phyloP scores from a whole-genome alignment of 2,797 vertebrate genomes.

The Pipistrellus kuhlii region DNA sequence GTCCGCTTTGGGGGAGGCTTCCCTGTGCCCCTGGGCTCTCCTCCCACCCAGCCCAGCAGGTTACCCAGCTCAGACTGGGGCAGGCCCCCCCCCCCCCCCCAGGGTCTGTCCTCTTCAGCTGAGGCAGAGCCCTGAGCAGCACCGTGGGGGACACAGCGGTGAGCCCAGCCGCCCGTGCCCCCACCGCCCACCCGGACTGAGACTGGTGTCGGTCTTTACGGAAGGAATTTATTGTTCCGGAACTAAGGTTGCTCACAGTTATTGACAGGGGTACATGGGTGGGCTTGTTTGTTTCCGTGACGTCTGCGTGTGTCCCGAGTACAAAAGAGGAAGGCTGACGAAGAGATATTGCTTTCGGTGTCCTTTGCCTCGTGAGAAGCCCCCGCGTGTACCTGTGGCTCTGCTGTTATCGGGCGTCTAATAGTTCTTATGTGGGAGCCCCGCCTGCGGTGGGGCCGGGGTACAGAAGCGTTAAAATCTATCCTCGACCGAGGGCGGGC shows the following conservation, averaged over 20 bases:
- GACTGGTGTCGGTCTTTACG: conserved; percentile 87
- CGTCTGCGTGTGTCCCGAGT: conserved; percentile 89
- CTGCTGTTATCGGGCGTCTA: conserved; percentile 83
- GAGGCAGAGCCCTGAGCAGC: background rate
- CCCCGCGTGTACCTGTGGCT: conserved; percentile 86
- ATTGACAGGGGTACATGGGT: conserved; percentile 94
- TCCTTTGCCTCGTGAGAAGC: conserved; percentile 91
- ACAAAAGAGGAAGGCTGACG: conserved; percentile 94
- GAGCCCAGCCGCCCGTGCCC: background rate
- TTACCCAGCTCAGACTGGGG: background rate
- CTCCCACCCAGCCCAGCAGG: background rate
- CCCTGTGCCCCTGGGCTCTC: background rate
- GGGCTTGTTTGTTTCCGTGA: conserved; percentile 90
- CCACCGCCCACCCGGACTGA: conserved; percentile 22
- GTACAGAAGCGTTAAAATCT: conserved; percentile 93
- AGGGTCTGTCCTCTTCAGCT: background rate
- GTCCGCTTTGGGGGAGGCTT: accelerated
- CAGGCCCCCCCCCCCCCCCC: accelerated
- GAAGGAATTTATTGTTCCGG: conserved; percentile 98
- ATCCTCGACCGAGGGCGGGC: conserved; percentile 81
- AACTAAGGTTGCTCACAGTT: conserved; percentile 98
- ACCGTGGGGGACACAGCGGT: accelerated
- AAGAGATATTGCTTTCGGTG: conserved; percentile 98
- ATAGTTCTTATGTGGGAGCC: conserved; percentile 83
- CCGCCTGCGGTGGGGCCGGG: conserved; percentile 90